Conservation (phyloP, 2,113 vertebrate genomes). For the Cochlearius cochlearius region DNA sequence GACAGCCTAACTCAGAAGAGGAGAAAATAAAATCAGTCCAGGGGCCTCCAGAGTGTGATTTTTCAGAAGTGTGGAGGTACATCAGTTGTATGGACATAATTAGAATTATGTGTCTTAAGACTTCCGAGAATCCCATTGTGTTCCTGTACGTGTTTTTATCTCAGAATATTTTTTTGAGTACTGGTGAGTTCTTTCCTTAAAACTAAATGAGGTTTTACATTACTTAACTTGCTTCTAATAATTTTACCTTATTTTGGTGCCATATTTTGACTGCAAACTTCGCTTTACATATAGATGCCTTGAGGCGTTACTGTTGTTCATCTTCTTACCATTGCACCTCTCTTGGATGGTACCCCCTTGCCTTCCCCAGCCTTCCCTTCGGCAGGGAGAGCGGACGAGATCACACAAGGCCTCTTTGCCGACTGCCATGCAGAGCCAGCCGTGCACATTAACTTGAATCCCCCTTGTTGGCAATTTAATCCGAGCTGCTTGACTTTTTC, state of each 20-base stretch:
- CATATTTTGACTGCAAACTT: background rate
- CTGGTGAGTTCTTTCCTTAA: background rate
- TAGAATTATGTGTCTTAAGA: background rate
- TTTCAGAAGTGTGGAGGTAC: background rate
- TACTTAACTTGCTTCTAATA: background rate
- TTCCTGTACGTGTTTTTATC: accelerated
- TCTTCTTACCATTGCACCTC: background rate
- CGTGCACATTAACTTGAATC: background rate
- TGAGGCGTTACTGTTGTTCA: background rate
- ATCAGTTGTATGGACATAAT: background rate
- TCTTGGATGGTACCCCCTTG: background rate
- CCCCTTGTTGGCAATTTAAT: background rate
- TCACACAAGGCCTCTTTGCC: background rate
- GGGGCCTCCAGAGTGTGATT: background rate
- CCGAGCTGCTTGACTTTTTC: background rate
- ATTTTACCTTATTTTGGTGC: background rate
- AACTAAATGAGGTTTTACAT: background rate
- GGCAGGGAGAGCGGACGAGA: background rate
- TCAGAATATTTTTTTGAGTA: background rate
- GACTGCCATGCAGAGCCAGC: background rate
- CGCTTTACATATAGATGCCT: background rate
- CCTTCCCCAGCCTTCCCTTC: background rate
- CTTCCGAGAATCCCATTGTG: background rate
- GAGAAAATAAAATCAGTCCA: background rate
- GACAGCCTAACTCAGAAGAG: background rate